Percentiles rank a stretch among this genome's conserved stretches.
Evolutionary conservation across 1,140 invertebrate species (phyloP).

Genomic region (Heliconius himera): DNA sequence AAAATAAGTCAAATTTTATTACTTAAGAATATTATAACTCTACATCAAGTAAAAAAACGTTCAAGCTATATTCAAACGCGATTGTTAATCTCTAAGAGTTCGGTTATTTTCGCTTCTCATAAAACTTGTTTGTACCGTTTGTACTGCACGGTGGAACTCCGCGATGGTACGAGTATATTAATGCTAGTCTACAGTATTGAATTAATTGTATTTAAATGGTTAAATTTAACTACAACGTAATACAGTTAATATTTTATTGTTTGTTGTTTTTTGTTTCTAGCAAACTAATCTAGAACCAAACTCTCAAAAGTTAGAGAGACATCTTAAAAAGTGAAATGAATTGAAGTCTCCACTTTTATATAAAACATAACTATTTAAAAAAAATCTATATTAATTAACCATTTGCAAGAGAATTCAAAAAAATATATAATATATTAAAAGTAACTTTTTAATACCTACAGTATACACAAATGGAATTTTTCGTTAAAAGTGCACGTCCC

Average conservation of each 20-base stretch:
- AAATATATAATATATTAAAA: not conserved
- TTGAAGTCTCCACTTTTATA: too few relatives aligned
- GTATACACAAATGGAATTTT: not conserved
- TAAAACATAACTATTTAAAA: too few relatives aligned
- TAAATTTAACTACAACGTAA: not conserved
- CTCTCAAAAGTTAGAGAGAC: not conserved
- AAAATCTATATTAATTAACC: too few relatives aligned
- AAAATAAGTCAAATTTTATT: not conserved
- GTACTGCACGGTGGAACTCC: not conserved
- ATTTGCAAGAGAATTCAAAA: too few relatives aligned
- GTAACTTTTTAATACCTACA: not conserved
- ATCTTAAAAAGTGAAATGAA: too few relatives aligned
- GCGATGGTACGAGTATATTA: not conserved
- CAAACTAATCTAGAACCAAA: not conserved
- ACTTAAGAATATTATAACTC: not conserved
- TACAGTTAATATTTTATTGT: not conserved
- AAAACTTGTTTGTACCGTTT: conserved; percentile 29
- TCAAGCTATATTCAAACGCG: conserved; percentile 1
- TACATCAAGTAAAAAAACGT: not conserved
- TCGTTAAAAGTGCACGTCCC: not conserved
- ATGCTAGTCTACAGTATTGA: not conserved
- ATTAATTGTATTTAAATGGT: not conserved
- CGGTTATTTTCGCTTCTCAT: conserved; percentile 11
- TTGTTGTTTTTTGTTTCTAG: not conserved
- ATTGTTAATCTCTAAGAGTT: conserved; percentile 9